A percentile compares a stretch with the other conserved stretches of the same genome.
Conservation (phyloP, 2,797 vertebrate species). For the Myiotriccus ornatus region DNA sequence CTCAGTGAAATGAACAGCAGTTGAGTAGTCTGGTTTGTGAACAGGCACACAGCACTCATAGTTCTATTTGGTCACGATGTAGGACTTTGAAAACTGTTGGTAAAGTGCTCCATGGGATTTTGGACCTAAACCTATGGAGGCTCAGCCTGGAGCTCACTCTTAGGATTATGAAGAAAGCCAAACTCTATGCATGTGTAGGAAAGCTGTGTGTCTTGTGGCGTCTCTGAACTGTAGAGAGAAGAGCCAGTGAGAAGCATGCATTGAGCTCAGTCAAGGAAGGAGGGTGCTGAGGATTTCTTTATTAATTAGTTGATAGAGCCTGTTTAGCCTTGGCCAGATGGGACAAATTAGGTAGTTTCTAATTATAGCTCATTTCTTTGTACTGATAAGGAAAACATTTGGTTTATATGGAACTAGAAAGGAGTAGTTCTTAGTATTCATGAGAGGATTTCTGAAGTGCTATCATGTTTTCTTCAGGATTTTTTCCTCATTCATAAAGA, state of each 20-base stretch:
- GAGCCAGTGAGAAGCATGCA: background rate
- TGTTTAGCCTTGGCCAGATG: background rate
- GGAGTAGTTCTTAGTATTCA: background rate
- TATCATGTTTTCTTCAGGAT: background rate
- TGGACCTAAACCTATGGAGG: background rate
- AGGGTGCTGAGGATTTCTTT: background rate
- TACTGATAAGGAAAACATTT: background rate
- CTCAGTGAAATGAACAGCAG: background rate
- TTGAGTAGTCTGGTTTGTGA: background rate
- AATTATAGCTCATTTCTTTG: background rate
- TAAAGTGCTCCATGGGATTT: background rate
- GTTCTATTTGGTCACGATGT: background rate
- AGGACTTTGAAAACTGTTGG: background rate
- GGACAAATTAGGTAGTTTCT: background rate
- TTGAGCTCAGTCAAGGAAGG: background rate
- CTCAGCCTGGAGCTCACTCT: background rate
- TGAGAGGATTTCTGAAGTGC: background rate
- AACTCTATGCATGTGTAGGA: fast-evolving
- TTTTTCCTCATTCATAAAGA: constrained; percentile 4
- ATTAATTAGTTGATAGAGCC: background rate
- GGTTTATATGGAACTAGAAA: background rate
- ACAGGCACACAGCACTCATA: background rate
- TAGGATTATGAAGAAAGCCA: fast-evolving
- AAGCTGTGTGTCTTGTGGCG: fast-evolving
- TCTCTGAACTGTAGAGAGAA: background rate